A percentile compares a stretch with the other conserved stretches of the same genome.
Conservation (phyloP, 2,113 vertebrate species). For the Erythrolamprus reginae region DNA sequence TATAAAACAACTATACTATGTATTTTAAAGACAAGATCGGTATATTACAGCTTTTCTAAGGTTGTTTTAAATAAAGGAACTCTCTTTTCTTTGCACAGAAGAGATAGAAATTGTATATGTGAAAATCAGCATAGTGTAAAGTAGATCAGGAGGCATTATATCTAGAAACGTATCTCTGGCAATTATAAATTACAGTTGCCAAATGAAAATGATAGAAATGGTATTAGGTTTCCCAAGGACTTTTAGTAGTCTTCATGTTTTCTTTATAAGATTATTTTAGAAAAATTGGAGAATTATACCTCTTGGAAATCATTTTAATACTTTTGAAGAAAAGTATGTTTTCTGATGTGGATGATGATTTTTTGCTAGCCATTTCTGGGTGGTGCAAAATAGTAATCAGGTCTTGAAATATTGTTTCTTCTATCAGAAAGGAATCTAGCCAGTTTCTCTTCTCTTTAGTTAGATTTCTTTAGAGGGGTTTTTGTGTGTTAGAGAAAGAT, state of each 20-base stretch:
- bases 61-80: neutral
- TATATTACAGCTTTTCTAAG: neutral
- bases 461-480: neutral
- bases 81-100: neutral
- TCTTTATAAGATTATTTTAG: constrained; percentile 7
- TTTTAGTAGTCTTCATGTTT: neutral
- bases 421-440: constrained; percentile 5
- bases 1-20: neutral
- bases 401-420: neutral
- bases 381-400: neutral
- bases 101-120: neutral
- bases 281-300: constrained; percentile 1
- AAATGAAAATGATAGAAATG: constrained; percentile 5
- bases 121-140: constrained; percentile 4
- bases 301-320: constrained; percentile 1
- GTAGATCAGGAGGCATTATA: neutral
- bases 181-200: constrained; percentile 20
- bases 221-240: constrained; percentile 1
- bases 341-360: constrained; percentile 15
- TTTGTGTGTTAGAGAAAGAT: neutral
- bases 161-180: constrained; percentile 8
- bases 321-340: neutral
- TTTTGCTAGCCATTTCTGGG: constrained; percentile 11
- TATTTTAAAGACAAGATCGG: neutral
- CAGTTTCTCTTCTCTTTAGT: neutral